Base-by-base conservation (phyloP, 2,888 invertebrate genomes). In the Protula sp. region DNA sequence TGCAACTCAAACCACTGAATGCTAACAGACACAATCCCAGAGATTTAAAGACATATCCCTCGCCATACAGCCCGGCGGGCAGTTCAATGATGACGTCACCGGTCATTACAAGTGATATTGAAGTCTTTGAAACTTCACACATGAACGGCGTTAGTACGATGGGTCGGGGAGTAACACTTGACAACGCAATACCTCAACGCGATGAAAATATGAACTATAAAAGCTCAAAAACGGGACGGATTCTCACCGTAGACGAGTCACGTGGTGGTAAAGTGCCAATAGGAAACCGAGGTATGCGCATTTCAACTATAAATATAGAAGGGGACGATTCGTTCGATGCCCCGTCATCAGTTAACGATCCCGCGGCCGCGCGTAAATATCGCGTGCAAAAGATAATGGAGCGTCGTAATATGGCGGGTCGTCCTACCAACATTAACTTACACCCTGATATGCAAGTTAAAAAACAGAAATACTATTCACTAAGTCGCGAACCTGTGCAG, bases 381-480 rank as follows among this genome's bases (percentile, higher is more conserved):
- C 19, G 22, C 4, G 55, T 59, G 1, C 59, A 59, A n/a, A 45
- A 38, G 29, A 50, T 55, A 26, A 59, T 55, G 55, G 54, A 58
- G 30, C 29, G 57, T 19, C 28, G 55, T 4, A 4, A 30, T 28
- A 19, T 19, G 4, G 29, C 19, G 22, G 3, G 24, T 4, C 22
- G n/a, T 27, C n/a, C 48, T 14, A 30, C 30, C 26, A 14, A 50
- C 30, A 19, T 51, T n/a, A 22, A 55, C 51, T n/a, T 47, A n/a
- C 57, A 61, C 30, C 56, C 57, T 27, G 60, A 60, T 28, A n/a
- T 57, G 24, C 26, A 22, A 24, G 30, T 27, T 22, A 30, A 38
- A 45, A 38, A 55, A 14, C 55, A 55, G 55, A 55, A 30, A n/a
- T 55, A 26, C 24, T 55, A 55, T 26, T 31, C 55, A 2, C 2